Evolutionary conservation across 2,113 vertebrate genomes (phyloP).

Genomic region (Ondatra zibethicus): DNA sequence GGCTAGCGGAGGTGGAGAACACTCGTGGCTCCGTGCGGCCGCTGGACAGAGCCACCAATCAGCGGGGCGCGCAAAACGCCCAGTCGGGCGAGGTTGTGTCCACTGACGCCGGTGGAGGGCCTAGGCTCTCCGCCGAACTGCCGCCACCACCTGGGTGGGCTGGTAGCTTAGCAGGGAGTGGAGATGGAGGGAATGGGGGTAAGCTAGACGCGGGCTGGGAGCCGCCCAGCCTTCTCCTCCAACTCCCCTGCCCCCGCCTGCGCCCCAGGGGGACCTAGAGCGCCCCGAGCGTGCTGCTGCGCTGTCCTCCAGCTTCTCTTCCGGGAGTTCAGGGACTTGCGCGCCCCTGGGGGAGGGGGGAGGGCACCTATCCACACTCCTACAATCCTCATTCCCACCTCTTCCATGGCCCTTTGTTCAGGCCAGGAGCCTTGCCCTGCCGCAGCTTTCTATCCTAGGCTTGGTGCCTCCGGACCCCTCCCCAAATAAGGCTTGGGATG

Average conservation of each 20-base stretch:
- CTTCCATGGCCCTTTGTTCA: constrained; percentile 73
- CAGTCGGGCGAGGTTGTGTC: constrained; percentile 27
- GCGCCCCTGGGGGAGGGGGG: neutral
- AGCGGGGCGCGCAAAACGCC: constrained; percentile 58
- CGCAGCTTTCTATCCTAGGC: constrained; percentile 33
- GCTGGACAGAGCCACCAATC: constrained; percentile 67
- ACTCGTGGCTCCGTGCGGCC: neutral
- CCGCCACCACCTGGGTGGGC: constrained; percentile 42
- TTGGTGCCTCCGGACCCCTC: constrained; percentile 52
- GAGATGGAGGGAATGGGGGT: neutral
- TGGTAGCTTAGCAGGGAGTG: neutral
- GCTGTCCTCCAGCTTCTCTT: neutral
- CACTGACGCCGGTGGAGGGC: constrained; percentile 34
- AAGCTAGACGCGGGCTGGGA: neutral
- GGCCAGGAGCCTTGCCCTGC: neutral
- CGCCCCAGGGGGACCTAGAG: neutral
- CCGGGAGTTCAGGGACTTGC: constrained; percentile 43
- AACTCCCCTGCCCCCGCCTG: constrained; percentile 41
- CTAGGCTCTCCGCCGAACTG: neutral
- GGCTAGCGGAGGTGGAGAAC: constrained; percentile 26
- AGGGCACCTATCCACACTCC: neutral
- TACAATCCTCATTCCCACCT: neutral
- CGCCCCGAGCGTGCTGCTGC: neutral
- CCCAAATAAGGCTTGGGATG: constrained; percentile 1
- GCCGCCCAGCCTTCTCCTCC: constrained; percentile 51